Evolutionary conservation across 2,797 vertebrate genomes (phyloP).

Genomic region (Ceryle rudis): DNA sequence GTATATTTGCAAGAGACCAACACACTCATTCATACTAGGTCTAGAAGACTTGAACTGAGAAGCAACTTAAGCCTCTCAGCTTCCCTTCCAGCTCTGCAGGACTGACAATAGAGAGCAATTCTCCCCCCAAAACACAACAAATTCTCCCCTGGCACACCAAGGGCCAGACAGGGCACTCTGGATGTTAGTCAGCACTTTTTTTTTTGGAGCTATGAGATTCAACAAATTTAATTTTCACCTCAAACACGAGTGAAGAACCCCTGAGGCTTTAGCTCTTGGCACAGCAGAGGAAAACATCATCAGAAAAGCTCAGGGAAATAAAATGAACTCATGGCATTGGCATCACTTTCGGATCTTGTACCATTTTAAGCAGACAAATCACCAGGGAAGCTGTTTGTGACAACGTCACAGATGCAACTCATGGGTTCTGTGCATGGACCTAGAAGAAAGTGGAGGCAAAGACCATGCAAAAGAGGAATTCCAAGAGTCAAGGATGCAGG

Average conservation of each 20-base stretch:
- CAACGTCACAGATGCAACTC: background rate
- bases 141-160: background rate
- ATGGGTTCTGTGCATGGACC: rapidly evolving
- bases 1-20: background rate
- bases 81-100: background rate
- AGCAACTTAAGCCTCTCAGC: background rate
- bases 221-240: conserved; percentile 25
- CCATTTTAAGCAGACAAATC: background rate
- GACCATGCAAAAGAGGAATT: background rate
- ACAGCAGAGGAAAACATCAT: background rate
- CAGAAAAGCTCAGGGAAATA: conserved; percentile 13
- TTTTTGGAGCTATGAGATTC: background rate
- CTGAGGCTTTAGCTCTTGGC: conserved; percentile 3
- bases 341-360: background rate
- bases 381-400: background rate
- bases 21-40: background rate
- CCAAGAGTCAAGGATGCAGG: background rate
- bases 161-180: background rate
- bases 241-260: background rate
- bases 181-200: background rate
- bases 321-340: background rate
- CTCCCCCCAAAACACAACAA: background rate
- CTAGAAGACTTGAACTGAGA: background rate
- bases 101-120: background rate
- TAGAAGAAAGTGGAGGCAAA: background rate